Conservation (phyloP, 2,797 vertebrate genomes). For the Halcyon badia region DNA sequence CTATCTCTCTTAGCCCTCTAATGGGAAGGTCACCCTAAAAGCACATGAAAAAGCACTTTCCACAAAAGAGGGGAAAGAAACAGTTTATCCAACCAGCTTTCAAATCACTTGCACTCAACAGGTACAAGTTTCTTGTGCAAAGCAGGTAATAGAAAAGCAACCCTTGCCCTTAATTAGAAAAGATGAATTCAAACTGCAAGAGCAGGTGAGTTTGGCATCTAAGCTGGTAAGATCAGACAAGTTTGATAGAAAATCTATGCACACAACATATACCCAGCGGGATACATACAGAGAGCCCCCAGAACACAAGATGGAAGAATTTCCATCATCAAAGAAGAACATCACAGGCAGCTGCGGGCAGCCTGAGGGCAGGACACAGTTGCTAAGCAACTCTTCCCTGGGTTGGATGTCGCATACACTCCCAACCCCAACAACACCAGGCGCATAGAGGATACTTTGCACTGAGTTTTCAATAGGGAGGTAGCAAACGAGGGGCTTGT, state of each 20-base stretch:
- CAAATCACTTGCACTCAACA: background rate
- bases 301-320: constrained; percentile 71
- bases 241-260: constrained; percentile 59
- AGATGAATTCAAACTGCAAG: constrained; percentile 12
- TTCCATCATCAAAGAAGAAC: constrained; percentile 73
- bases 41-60: background rate
- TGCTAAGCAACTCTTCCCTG: constrained; percentile 73
- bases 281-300: constrained; percentile 45
- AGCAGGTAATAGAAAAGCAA: background rate
- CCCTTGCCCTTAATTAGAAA: constrained; percentile 21
- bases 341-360: constrained; percentile 58
- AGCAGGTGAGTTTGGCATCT: constrained; percentile 45
- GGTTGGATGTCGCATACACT: constrained; percentile 42
- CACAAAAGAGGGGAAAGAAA: background rate
- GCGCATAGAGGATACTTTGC: background rate
- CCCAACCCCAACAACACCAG: background rate
- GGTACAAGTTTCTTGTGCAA: background rate
- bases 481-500: background rate
- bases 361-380: constrained; percentile 74
- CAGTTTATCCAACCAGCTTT: background rate
- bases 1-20: background rate
- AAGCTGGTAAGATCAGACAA: constrained; percentile 61
- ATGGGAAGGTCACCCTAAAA: background rate
- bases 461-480: background rate
- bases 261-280: constrained; percentile 41